Evolutionary conservation across 2,888 invertebrate genomes (phyloP), one percentile per base, ranked within the genome.

Genomic region (Aricia artaxerxes): DNA sequence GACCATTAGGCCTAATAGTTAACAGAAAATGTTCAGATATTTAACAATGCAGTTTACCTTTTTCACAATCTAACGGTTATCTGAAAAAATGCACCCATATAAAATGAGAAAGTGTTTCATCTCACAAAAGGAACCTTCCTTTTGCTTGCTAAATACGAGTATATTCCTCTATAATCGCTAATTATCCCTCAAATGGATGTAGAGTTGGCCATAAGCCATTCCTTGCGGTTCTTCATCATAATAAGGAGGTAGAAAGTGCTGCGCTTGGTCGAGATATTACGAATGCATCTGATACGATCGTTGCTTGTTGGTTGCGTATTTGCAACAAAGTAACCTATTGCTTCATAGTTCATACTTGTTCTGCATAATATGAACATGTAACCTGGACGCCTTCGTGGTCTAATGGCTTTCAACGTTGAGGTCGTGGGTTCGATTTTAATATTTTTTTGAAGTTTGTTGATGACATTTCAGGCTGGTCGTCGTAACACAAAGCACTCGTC

Each of bases 271-370:
- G 64, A 9, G 64, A 11, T 64, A 64, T 31, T 64, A 64, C 31
- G 61, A 61, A 61, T 24, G 24, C 61, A 61, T 64, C 31, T 31
- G 64, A 64, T 64, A 31, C 31, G 31, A 31, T 64, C 9, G 24
- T 64, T 31, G 31, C 31, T 31, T 64, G 7, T 64, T 64, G 11
- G 11, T 64, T 64, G 64, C 31, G 31, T 64, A 64, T 64, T 24
- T 61, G 61, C 61, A 61, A 61, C 61, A 2, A 61, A 61, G 24
- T 61, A 61, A 61, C 24, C 61, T 61, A 61, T 61, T 61, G 61
- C 61, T 61, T 61, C 24, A 61, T 61, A 61, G 16, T 57, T 57
- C 57, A 57, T 57, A 57, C 57, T 57, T 16, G 57, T 16, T 57
- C 57, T 13, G 16, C 57, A 57, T 57, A 57, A 16, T 1, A 57